Conservation (phyloP, 2,113 vertebrate genomes). For the Aegithalos caudatus region DNA sequence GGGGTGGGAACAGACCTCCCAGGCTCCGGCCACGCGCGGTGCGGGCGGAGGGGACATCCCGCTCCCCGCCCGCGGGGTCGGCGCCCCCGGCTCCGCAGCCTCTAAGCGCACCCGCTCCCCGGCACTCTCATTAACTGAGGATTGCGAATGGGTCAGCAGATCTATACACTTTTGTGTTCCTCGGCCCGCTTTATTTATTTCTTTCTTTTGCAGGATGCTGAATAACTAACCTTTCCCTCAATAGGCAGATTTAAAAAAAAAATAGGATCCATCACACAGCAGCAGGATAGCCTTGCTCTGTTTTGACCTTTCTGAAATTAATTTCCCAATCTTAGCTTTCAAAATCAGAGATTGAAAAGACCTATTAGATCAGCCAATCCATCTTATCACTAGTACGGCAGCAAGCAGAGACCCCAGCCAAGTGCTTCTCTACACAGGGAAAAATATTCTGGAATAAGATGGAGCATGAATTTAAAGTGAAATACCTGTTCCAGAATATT, state of each 20-base stretch:
- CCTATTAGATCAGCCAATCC: slow-evolving; percentile 57
- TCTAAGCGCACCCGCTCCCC: background rate
- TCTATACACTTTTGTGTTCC: slow-evolving; percentile 20
- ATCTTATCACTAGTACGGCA: slow-evolving; percentile 5
- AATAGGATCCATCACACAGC: slow-evolving; percentile 53
- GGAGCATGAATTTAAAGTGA: slow-evolving; percentile 20
- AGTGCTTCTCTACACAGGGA: slow-evolving; percentile 8
- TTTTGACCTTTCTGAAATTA: slow-evolving; percentile 60
- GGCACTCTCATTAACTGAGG: slow-evolving; percentile 23
- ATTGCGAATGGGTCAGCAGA: slow-evolving; percentile 48
- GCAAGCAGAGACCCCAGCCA: slow-evolving; percentile 43
- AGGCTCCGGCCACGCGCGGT: background rate
- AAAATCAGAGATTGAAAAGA: slow-evolving; percentile 58
- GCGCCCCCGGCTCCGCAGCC: background rate
- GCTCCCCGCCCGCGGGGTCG: background rate
- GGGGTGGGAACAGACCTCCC: background rate
- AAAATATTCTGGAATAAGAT: slow-evolving; percentile 15
- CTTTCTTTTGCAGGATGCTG: slow-evolving; percentile 1
- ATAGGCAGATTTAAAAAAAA: slow-evolving; percentile 41
- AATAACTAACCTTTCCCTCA: slow-evolving; percentile 39
- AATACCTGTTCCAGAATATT: slow-evolving; percentile 12
- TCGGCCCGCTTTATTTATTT: slow-evolving; percentile 28
- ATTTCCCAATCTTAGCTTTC: slow-evolving; percentile 55
- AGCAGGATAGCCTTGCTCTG: slow-evolving; percentile 55
- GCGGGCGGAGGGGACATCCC: background rate